Evolutionary conservation across 2,888 invertebrate genomes (phyloP).

Genomic region (Xestia xanthographa): DNA sequence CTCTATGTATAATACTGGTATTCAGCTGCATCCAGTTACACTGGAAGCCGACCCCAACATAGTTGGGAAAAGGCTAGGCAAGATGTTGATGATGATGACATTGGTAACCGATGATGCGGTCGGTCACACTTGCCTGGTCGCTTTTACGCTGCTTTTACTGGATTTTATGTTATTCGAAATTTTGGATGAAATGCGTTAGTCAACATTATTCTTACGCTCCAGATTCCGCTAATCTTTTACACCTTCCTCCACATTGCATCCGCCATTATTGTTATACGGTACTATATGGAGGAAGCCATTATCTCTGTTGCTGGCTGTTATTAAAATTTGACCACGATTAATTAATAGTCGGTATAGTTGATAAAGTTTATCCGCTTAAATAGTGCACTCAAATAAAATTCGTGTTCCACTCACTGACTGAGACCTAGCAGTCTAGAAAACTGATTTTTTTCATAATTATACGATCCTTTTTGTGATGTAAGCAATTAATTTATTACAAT

Average conservation of each 20-base stretch:
- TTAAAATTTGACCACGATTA: constrained; percentile 59
- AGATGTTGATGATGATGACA: background rate
- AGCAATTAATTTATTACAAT: too few species aligned
- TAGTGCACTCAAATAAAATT: too few species aligned
- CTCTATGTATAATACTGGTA: too few species aligned
- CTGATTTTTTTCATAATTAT: too few species aligned
- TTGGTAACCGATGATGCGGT: background rate
- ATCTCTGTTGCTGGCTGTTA: constrained; percentile 61
- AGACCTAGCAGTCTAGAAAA: too few species aligned
- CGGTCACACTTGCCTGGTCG: background rate
- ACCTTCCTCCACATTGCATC: constrained; percentile 28
- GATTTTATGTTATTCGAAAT: background rate
- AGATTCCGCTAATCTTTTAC: constrained; percentile 32
- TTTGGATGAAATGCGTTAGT: background rate
- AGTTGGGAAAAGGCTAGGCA: too few species aligned
- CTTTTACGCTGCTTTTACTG: background rate
- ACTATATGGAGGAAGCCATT: constrained; percentile 33
- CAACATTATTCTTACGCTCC: background rate
- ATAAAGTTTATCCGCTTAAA: background rate
- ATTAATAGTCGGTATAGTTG: constrained; percentile 51
- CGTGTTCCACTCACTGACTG: background rate
- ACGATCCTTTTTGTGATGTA: too few species aligned
- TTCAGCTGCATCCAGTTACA: too few species aligned
- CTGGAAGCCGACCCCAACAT: too few species aligned
- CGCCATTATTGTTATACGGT: constrained; percentile 48